Evolutionary conservation across 2,797 vertebrate species (phyloP).

Genomic region (Dendrocincla fuliginosa): DNA sequence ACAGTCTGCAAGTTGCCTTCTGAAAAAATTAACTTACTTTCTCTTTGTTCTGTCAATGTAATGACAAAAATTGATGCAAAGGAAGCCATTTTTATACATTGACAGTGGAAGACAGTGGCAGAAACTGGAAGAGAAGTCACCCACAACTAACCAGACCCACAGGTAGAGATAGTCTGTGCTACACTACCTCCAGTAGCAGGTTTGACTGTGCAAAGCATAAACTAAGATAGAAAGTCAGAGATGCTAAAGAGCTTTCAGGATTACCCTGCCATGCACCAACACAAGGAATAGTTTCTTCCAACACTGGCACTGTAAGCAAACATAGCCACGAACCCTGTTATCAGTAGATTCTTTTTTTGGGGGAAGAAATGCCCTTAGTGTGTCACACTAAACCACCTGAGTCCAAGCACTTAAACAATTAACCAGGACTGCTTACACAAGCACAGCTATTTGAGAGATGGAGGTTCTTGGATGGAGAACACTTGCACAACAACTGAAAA

Average conservation of each 20-base stretch:
- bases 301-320: not conserved
- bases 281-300: not conserved
- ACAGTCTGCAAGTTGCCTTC: not conserved
- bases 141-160: not conserved
- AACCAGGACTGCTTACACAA: constrained; percentile 5
- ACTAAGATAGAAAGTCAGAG: not conserved
- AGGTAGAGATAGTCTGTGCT: not conserved
- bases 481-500: not conserved
- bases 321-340: not conserved
- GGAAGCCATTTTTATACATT: not conserved
- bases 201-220: not conserved
- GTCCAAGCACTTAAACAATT: not conserved
- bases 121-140: not conserved
- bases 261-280: not conserved
- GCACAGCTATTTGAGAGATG: not conserved
- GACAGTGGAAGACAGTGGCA: not conserved
- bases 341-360: not conserved
- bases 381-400: not conserved
- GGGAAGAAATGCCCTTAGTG: not conserved
- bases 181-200: not conserved
- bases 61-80: not conserved
- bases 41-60: fast-evolving
- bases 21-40: not conserved
- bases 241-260: not conserved
- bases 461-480: not conserved